Evolutionary conservation across 2,797 vertebrate genomes (phyloP), one percentile per base, ranked within the genome.

Genomic region (Eulemur coronatus): DNA sequence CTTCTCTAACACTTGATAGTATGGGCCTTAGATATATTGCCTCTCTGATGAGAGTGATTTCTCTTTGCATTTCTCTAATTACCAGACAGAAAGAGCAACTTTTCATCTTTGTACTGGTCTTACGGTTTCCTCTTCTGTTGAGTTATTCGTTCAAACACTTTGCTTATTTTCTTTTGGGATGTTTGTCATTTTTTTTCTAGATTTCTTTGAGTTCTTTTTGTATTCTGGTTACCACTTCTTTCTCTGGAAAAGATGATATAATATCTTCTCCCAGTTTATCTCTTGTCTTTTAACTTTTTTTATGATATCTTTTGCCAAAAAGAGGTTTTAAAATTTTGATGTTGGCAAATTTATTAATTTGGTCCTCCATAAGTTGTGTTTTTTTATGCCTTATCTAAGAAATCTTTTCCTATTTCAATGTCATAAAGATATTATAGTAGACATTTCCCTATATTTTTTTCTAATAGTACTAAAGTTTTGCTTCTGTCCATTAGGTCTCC

Each of bases 281-380:
- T 63, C 22, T 89, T 79, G 5, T 65, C n/a, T 55, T 94, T 65
- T 75, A 89, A 65, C 63, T 89, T 96, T 84, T 26, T 96, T 92
- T 85, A 38, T 94, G 78, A 22, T 65, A 55, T 88, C 7, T 93
- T 97, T 93, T 75, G 18, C 50, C 65, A 76, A 80, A 93, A 91
- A 94, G 22, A 91, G 18, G 9, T 78, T 95, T 92, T 94, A 63
- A 86, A 86, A 92, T 76, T 84, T 84, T 81, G 70, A 65, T 89
- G 38, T 92, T 73, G 46, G 84, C 9, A 95, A 80, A 86, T 91
- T 41, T 89, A 93, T 92, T 91, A 81, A 92, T 93, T 89, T 92
- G 59, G 20, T 14, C 46, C 43, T 78, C n/a, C 3, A 2, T 87
- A 43, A 73, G n/a, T 92, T 92, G 11, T 89, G 50, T 50, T 89